Conservation (phyloP, 2,113 vertebrate genomes). For the Trichomycterus rosablanca region DNA sequence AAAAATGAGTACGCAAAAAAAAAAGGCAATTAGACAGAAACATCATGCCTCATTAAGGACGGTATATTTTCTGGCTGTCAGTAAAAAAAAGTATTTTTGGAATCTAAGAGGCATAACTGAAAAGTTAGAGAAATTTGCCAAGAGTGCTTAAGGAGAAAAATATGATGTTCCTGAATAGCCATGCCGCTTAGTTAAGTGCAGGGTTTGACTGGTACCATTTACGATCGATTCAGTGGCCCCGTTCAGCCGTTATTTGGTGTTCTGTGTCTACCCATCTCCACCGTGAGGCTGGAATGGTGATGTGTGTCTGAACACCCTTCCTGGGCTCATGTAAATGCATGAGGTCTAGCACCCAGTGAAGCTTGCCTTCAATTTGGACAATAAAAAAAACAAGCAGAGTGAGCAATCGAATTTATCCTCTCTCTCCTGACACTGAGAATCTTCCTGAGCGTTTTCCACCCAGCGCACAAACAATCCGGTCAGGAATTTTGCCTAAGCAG, state of each 20-base stretch:
- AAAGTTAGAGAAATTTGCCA: slow-evolving; percentile 23
- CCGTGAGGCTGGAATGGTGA: slow-evolving; percentile 31
- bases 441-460: slow-evolving; percentile 10
- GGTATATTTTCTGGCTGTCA: no score
- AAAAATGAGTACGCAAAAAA: no score
- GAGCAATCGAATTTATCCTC: slow-evolving; percentile 29
- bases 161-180: background rate
- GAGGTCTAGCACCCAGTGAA: slow-evolving; percentile 18
- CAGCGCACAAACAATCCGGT: background rate
- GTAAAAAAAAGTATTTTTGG: no score
- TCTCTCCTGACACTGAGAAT: background rate
- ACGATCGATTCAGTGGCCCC: slow-evolving; percentile 7
- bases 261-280: slow-evolving; percentile 7
- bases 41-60: no score
- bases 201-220: slow-evolving; percentile 17
- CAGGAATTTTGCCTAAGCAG: slow-evolving; percentile 11
- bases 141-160: slow-evolving; percentile 13
- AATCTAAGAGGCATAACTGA: background rate
- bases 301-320: slow-evolving; percentile 33
- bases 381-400: slow-evolving; percentile 28
- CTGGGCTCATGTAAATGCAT: slow-evolving; percentile 44
- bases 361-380: slow-evolving; percentile 29
- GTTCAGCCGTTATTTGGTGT: slow-evolving; percentile 21
- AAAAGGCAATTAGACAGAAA: no score
- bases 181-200: slow-evolving; percentile 25